Conservation (phyloP, 2,888 invertebrate species). For the Acanthosepion pharaonis region DNA sequence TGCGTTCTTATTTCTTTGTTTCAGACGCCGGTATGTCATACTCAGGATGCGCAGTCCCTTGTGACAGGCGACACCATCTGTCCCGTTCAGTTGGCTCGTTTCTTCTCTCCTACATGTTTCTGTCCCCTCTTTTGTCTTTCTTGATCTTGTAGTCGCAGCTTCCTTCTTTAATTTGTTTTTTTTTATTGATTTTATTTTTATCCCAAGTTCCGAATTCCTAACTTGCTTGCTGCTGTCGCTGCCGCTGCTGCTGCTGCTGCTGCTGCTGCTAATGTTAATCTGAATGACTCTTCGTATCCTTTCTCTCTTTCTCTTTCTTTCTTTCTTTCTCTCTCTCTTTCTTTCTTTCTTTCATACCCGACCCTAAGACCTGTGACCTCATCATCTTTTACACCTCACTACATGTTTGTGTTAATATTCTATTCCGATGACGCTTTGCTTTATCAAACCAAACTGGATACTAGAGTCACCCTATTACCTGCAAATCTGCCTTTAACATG, state of each 20-base stretch:
- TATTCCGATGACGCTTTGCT: neutral
- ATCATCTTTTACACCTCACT: conserved; percentile 11
- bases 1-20: conserved; percentile 47
- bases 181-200: neutral
- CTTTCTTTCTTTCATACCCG: neutral
- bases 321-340: neutral
- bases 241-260: conserved; percentile 23
- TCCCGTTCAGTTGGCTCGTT: neutral
- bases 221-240: conserved; percentile 33
- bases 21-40: conserved; percentile 46
- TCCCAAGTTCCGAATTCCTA: neutral
- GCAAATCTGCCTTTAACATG: no score
- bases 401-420: neutral
- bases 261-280: neutral
- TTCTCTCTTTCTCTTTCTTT: neutral
- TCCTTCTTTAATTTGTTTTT: neutral
- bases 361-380: neutral
- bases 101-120: neutral
- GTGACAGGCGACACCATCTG: conserved; percentile 34
- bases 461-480: neutral
- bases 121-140: neutral
- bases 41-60: conserved; percentile 38
- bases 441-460: neutral
- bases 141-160: conserved; percentile 3
- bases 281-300: neutral